These are phyloP conservation scores for Sternarchorhynchus goeldii DNA, from an alignment of 2,797 vertebrate genomes.

Conservation along the genomic window DNA sequence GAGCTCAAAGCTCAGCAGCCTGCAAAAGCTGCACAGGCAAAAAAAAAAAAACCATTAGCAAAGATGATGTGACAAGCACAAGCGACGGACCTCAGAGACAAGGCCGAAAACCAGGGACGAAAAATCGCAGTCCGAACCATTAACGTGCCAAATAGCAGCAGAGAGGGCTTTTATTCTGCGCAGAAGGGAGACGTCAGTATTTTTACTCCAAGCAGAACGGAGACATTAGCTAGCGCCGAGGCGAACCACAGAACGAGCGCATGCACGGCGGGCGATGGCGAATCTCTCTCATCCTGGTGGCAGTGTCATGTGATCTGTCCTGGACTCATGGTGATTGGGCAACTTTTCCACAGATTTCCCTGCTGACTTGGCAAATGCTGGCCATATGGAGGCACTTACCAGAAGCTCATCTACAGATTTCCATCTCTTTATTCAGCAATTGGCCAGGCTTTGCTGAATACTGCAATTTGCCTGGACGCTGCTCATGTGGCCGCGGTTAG, in stretches of 20 bases:
- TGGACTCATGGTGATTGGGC: constrained; percentile 55
- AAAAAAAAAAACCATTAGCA: constrained; percentile 26
- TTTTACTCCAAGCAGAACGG: constrained; percentile 12
- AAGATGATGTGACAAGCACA: constrained; percentile 30
- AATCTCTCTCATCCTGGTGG: constrained; percentile 51
- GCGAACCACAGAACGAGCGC: constrained; percentile 11
- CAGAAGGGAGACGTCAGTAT: not conserved
- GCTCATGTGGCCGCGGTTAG: constrained; percentile 73
- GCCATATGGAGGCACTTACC: constrained; percentile 79
- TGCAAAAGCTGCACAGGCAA: constrained; percentile 18
- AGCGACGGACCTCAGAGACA: not conserved
- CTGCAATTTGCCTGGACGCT: constrained; percentile 63
- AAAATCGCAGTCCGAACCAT: not conserved
- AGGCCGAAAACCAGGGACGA: not conserved
- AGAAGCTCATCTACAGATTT: constrained; percentile 78
- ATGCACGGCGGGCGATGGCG: not conserved
- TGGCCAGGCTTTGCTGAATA: constrained; percentile 56
- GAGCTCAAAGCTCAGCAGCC: constrained; percentile 29
- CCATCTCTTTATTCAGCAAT: constrained; percentile 60
- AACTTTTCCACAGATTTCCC: constrained; percentile 49
- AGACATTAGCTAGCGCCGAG: constrained; percentile 3
- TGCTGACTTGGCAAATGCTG: constrained; percentile 55
- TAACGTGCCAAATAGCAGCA: not conserved
- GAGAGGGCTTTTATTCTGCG: not conserved
- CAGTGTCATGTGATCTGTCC: constrained; percentile 56